Base-by-base conservation (phyloP, 2,113 vertebrate species). In the Ia io region DNA sequence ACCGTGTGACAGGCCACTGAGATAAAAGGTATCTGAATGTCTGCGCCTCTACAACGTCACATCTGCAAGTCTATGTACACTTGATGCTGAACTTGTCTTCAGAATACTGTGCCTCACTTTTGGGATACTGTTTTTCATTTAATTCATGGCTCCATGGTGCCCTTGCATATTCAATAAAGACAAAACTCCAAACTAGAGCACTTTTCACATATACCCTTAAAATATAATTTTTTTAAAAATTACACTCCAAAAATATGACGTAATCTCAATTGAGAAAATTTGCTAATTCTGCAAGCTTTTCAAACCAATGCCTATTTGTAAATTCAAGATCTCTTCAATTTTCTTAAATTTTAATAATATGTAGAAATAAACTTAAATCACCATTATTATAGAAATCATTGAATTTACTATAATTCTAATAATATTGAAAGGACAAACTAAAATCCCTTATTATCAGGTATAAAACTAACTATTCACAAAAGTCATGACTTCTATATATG, bases 271-370 rank as follows among this genome's bases (percentile, higher is more conserved):
- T 74, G 30, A 90, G 25, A 73, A 94, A 61, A 71, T 84, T 37
- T 82, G 23, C 28, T 82, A 82, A 65, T 56, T 95, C 77, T 80
- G 9, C 23, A 65, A 70, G 23, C 16, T 89, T 93, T 96, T 78
- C 9, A 94, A 95, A 90, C 61, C 61, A 91, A 84, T 79, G 20
- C 2, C 78, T 63, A 8, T 95, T 96, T 94, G 13, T 82, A 88
- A 93, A 96, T 40, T 71, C 28, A 82, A 84, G 11, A 9, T 90
- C 3, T 5, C 11, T 85, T 51, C 20, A 17, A 77, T 95, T 94
- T 93, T 77, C 40, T 42, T 1, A 80, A 94, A 84, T 94, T 96
- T 80, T 74, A 83, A 25, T 61, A 90, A 76, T 78, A 87, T 42
- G 23, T 16, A 74, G 2, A 59, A 22, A 86, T 74, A 92, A 13